These are phyloP conservation scores for Ectemnius continuus DNA, from an alignment of 2,888 invertebrate species.

Conservation along the genomic window DNA sequence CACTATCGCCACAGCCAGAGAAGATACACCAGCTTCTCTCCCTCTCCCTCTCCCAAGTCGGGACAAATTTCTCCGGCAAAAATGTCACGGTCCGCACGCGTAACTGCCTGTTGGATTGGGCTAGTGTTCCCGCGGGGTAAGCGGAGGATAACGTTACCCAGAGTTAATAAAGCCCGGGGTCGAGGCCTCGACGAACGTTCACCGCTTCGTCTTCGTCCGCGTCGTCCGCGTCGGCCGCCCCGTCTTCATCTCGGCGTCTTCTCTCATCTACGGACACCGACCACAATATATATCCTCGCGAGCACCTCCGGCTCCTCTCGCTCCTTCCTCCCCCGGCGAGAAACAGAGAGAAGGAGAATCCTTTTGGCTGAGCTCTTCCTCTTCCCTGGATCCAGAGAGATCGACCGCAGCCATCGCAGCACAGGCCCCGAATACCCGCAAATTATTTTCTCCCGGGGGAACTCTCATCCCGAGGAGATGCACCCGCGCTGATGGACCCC, in stretches of 20 bases:
- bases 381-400: slow-evolving; percentile 41
- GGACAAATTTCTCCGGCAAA: slow-evolving; percentile 12
- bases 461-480: slow-evolving; percentile 64
- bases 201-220: slow-evolving; percentile 39
- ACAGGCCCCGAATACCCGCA: slow-evolving; percentile 68
- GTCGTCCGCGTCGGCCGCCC: slow-evolving; percentile 23
- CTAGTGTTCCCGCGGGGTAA: slow-evolving; percentile 26
- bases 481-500: slow-evolving; percentile 2
- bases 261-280: slow-evolving; percentile 68
- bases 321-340: slow-evolving; percentile 16
- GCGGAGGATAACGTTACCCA: slow-evolving; percentile 64
- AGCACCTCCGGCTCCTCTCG: slow-evolving; percentile 16
- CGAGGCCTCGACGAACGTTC: slow-evolving; percentile 51
- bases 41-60: not conserved
- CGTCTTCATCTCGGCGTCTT: slow-evolving; percentile 42
- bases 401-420: slow-evolving; percentile 69
- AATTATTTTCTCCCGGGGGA: slow-evolving; percentile 72
- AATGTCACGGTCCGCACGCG: slow-evolving; percentile 26
- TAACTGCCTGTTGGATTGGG: slow-evolving; percentile 22
- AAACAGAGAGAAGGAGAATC: too few relatives aligned
- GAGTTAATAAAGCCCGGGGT: slow-evolving; percentile 71
- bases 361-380: slow-evolving; percentile 29
- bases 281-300: slow-evolving; percentile 57
- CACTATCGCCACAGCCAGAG: not conserved
- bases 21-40: not conserved